Percentiles rank a stretch among this genome's conserved stretches.
Evolutionary conservation across 2,113 vertebrate genomes (phyloP).

Genomic region (Halichoerus grypus): DNA sequence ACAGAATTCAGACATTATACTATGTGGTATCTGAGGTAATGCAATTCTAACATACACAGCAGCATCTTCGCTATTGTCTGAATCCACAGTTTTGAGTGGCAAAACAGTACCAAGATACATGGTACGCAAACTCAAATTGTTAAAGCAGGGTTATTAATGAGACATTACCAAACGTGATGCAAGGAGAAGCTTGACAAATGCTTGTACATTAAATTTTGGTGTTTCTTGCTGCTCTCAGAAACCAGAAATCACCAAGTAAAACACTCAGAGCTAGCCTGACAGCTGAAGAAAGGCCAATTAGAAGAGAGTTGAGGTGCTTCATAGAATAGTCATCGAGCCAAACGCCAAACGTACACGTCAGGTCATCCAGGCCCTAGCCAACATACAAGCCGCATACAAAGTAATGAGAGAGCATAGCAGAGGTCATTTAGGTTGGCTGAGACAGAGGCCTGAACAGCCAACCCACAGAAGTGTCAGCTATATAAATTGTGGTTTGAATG

Average conservation of each 20-base stretch:
- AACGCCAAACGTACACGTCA: not conserved
- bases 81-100: not conserved
- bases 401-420: not conserved
- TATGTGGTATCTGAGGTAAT: not conserved
- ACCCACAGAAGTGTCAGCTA: not conserved
- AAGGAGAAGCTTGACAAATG: not conserved
- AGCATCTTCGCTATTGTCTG: not conserved
- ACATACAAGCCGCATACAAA: not conserved
- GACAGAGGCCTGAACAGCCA: not conserved
- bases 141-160: constrained; percentile 10
- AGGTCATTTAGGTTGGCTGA: not conserved
- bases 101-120: not conserved
- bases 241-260: not conserved
- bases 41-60: not conserved
- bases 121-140: not conserved
- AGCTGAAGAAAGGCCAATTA: not conserved
- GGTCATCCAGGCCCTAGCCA: not conserved
- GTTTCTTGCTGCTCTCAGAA: not conserved
- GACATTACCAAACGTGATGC: not conserved
- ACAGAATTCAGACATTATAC: too few species aligned
- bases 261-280: not conserved
- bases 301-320: not conserved
- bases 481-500: not conserved
- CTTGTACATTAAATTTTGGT: not conserved
- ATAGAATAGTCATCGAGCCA: not conserved